Conservation (phyloP, 2,888 invertebrate genomes). For the Protophormia terraenovae region DNA sequence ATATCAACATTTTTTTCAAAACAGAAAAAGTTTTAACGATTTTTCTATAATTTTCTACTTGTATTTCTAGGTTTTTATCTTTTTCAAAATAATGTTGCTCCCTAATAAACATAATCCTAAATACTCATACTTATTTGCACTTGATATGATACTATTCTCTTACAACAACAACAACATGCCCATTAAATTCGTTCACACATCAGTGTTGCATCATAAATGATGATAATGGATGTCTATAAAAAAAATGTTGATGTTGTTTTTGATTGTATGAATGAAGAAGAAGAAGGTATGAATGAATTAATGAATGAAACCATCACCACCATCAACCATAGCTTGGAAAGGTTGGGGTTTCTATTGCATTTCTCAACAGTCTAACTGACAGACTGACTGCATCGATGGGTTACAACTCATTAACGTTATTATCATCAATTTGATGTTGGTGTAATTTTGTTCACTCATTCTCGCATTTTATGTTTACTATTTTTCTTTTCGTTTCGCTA, state of each 20-base stretch:
- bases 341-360: neutral
- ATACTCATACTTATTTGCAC: neutral
- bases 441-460: neutral
- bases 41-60: neutral
- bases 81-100: neutral
- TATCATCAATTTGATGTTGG: conserved; percentile 51
- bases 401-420: conserved; percentile 63
- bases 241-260: conserved; percentile 24
- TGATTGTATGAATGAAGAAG: neutral
- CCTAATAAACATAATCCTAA: conserved; percentile 3
- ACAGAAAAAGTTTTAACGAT: neutral
- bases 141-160: conserved; percentile 26
- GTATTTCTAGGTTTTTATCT: neutral
- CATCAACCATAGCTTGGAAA: conserved; percentile 4
- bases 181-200: conserved; percentile 59
- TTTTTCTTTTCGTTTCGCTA: neutral
- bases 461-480: neutral
- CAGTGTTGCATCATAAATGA: conserved; percentile 60
- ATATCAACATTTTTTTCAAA: neutral
- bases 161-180: too few relatives aligned
- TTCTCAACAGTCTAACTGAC: neutral
- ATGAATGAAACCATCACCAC: too few relatives aligned
- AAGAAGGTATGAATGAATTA: neutral
- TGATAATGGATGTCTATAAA: conserved; percentile 45
- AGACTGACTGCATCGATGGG: conserved; percentile 3